A percentile compares a stretch with the other conserved stretches of the same genome.
phyloP scores from a whole-genome alignment of 92 coral and sea anemone genomes.

The Heteractis magnifica region DNA sequence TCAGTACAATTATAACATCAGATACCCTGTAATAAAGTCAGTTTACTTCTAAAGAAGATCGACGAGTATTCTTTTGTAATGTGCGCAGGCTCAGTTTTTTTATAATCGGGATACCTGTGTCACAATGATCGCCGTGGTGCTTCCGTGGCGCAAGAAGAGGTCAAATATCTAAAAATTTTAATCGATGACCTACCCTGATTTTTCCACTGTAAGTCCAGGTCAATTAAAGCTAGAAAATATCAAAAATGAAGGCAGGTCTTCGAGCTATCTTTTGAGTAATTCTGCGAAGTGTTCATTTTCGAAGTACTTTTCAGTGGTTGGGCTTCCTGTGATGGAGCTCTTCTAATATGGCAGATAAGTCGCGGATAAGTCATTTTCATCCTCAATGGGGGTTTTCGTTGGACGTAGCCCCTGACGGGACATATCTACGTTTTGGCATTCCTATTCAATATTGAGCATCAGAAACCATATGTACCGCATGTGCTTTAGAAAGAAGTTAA shows the following conservation, averaged over 20 bases:
- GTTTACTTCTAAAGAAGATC: neutral
- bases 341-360: neutral
- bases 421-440: no score
- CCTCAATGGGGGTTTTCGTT: no score
- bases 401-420: no score
- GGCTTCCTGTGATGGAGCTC: neutral
- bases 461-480: no score
- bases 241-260: neutral
- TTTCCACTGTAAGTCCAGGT: neutral
- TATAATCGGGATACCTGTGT: neutral
- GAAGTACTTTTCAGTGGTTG: neutral
- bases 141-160: neutral
- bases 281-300: neutral
- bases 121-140: neutral
- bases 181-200: constrained; percentile 4
- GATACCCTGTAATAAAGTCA: no score
- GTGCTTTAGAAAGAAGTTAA: no score
- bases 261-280: neutral
- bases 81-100: neutral
- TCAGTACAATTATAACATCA: neutral
- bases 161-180: neutral
- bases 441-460: no score
- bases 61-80: no score
- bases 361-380: neutral
- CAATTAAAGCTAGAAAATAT: neutral